phyloP scores from a whole-genome alignment of 35 echinoderm and acorn worm genomes.

The Holothuria glaberrima region DNA sequence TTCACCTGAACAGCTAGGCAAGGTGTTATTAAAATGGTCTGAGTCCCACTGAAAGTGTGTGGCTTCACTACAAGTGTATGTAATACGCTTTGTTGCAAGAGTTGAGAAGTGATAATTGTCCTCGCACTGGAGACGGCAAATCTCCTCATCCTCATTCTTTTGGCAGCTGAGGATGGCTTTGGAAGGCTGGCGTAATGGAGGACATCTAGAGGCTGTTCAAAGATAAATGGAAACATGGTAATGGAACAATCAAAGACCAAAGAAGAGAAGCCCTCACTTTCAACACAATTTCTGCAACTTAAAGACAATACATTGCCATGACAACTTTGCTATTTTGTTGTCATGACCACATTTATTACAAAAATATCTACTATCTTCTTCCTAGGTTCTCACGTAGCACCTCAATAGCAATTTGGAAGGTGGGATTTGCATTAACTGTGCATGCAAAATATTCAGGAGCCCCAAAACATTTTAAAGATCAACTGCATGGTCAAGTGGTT shows the following conservation, averaged over 20 bases:
- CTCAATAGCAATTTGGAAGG: no score
- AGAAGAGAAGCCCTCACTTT: neutral
- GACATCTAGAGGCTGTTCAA: constrained; percentile 60
- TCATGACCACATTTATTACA: no score
- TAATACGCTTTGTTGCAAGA: constrained; percentile 50
- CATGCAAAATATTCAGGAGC: no score
- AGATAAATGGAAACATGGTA: neutral
- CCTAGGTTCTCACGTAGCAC: no score
- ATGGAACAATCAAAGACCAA: neutral
- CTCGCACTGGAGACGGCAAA: constrained; percentile 66
- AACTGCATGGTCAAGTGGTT: no score
- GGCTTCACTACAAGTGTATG: constrained; percentile 73
- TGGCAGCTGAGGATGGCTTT: constrained; percentile 69
- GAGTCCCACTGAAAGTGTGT: constrained; percentile 78
- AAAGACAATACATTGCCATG: no score
- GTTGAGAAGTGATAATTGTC: constrained; percentile 78
- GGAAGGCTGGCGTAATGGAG: constrained; percentile 66
- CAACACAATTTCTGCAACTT: no score
- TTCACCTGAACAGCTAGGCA: constrained; percentile 94
- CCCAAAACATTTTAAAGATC: no score
- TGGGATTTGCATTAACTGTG: no score
- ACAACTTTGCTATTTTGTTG: no score
- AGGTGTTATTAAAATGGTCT: constrained; percentile 57
- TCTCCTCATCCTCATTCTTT: constrained; percentile 31
- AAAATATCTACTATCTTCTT: no score